These are phyloP conservation scores for Cynopterus brachyotis DNA, from an alignment of 2,113 vertebrate genomes.

Conservation along the genomic window DNA sequence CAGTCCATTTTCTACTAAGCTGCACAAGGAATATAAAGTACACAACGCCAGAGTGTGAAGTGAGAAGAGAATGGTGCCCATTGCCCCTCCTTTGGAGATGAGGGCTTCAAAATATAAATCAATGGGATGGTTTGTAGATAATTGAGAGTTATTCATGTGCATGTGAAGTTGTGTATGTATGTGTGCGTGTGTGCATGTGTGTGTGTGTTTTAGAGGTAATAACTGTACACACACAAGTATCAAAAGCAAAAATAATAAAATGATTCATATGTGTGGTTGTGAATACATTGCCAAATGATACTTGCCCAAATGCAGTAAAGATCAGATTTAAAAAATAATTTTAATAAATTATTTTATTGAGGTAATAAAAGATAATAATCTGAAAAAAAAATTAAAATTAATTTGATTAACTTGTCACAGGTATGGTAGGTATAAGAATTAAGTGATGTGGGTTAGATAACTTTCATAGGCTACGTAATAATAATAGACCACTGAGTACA, in stretches of 20 bases:
- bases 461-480: background rate
- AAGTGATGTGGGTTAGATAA: background rate
- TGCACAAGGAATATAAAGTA: slow-evolving; percentile 7
- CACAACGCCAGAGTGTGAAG: background rate
- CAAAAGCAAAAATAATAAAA: background rate
- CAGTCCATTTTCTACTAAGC: background rate
- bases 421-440: background rate
- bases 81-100: background rate
- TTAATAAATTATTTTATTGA: background rate
- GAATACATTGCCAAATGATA: background rate
- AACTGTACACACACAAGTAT: background rate
- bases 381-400: slow-evolving; percentile 20
- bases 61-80: background rate
- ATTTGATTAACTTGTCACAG: background rate
- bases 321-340: slow-evolving; percentile 27
- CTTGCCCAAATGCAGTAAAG: background rate
- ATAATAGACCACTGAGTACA: background rate
- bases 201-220: background rate
- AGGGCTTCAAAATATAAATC: background rate
- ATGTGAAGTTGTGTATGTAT: background rate
- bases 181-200: background rate
- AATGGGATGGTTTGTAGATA: background rate
- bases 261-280: background rate
- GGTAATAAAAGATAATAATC: background rate
- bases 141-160: background rate